phyloP scores from a whole-genome alignment of 1,140 invertebrate species.

The Neuroterus valhalla region DNA sequence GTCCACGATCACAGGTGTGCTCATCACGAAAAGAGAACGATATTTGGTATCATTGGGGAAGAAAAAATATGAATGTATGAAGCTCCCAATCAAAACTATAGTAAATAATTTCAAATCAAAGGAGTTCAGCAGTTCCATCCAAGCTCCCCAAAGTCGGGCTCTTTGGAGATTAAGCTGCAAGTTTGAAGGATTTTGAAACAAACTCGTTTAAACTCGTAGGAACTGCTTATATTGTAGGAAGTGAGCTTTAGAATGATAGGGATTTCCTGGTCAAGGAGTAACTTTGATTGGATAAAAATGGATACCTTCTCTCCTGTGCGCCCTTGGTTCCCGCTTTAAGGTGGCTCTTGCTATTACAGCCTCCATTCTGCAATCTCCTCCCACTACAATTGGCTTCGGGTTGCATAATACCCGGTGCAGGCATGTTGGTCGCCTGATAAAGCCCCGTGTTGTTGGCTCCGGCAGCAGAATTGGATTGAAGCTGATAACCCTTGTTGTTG shows the following conservation, averaged over 20 bases:
- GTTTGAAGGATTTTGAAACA: no score
- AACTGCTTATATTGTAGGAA: no score
- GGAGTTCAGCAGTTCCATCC: no score
- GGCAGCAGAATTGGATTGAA: slow-evolving; percentile 55
- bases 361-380: slow-evolving; percentile 65
- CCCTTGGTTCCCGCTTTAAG: slow-evolving; percentile 64
- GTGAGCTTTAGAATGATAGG: slow-evolving; percentile 5
- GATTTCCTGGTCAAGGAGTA: not conserved
- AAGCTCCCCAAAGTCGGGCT: no score
- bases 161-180: no score
- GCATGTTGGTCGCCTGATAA: slow-evolving; percentile 59
- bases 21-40: no score
- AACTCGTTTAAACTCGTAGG: no score
- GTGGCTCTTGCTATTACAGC: slow-evolving; percentile 71
- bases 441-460: slow-evolving; percentile 38
- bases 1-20: no score
- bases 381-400: slow-evolving; percentile 54
- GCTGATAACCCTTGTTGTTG: slow-evolving; percentile 64
- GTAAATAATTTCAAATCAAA: no score
- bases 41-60: no score
- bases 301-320: slow-evolving; percentile 71
- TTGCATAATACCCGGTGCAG: slow-evolving; percentile 60
- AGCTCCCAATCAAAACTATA: no score
- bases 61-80: no score
- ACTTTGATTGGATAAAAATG: slow-evolving; percentile 2